Percentiles rank a stretch among this genome's conserved stretches.
These are phyloP conservation scores for Poeciliopsis retropinna DNA, from an alignment of 2,113 vertebrate species.

Conservation along the genomic window DNA sequence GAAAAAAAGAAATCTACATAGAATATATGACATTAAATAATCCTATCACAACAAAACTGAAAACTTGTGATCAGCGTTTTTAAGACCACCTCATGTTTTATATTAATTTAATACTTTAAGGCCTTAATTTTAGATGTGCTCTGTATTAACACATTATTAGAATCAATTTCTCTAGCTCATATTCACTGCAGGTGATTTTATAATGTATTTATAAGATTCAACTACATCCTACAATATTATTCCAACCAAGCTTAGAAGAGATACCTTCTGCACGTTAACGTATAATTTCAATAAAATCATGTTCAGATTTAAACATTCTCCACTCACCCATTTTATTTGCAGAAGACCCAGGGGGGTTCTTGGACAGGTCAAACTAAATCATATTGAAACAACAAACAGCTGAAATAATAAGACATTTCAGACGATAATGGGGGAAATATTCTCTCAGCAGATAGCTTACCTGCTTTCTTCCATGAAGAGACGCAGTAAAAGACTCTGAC, in stretches of 20 bases:
- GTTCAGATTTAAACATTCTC: not conserved
- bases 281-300: not conserved
- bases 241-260: too few species aligned
- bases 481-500: conserved; percentile 37
- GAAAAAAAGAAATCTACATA: too few species aligned
- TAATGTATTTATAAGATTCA: not conserved
- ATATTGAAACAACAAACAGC: conserved; percentile 4
- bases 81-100: too few species aligned
- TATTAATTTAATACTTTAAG: too few species aligned
- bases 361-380: conserved; percentile 72
- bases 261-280: not conserved
- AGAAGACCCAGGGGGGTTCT: conserved; percentile 64
- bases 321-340: conserved; percentile 79
- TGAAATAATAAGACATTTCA: not conserved
- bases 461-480: conserved; percentile 59
- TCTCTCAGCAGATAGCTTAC: conserved; percentile 22
- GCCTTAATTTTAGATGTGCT: not conserved
- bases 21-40: too few species aligned
- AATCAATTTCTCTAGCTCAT: not conserved
- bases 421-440: not conserved
- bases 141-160: not conserved
- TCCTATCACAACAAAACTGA: too few species aligned
- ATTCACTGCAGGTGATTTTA: not conserved
- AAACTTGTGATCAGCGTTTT: too few species aligned
- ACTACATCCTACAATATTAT: too few species aligned